Conservation (phyloP, 2,888 invertebrate genomes). For the Serrognathus titanus region DNA sequence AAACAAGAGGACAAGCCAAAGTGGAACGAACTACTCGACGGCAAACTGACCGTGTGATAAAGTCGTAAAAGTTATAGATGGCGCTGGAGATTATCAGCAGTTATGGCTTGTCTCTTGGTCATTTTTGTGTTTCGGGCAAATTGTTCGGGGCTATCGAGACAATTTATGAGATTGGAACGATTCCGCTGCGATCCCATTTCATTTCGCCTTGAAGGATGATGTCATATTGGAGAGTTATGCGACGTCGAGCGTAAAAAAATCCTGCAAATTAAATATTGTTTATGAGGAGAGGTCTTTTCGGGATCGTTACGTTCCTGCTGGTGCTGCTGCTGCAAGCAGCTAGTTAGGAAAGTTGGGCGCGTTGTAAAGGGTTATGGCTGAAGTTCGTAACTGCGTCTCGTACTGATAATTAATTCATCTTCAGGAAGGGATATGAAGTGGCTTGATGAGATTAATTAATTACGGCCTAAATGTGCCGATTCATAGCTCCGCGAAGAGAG, state of each 20-base stretch:
- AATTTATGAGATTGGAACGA: constrained; percentile 20
- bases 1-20: constrained; percentile 7
- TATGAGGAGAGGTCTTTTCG: no score
- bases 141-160: constrained; percentile 38
- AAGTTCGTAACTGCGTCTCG: constrained; percentile 26
- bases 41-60: constrained; percentile 44
- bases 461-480: constrained; percentile 22
- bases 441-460: constrained; percentile 35
- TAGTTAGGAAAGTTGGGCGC: neutral
- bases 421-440: constrained; percentile 30
- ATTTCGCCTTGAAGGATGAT: neutral
- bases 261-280: no score
- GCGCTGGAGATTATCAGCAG: constrained; percentile 45
- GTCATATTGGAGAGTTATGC: neutral
- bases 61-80: constrained; percentile 47
- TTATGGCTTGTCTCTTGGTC: constrained; percentile 46
- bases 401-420: constrained; percentile 30
- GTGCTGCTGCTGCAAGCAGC: no score
- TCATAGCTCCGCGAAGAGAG: constrained; percentile 9
- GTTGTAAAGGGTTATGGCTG: constrained; percentile 22
- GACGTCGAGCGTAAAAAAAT: neutral
- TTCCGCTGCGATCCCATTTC: constrained; percentile 3
- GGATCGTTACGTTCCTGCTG: no score
- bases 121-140: constrained; percentile 43
- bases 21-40: constrained; percentile 19